These are phyloP conservation scores for Chironomus tepperi DNA, from an alignment of 1,140 invertebrate species.

Conservation along the genomic window DNA sequence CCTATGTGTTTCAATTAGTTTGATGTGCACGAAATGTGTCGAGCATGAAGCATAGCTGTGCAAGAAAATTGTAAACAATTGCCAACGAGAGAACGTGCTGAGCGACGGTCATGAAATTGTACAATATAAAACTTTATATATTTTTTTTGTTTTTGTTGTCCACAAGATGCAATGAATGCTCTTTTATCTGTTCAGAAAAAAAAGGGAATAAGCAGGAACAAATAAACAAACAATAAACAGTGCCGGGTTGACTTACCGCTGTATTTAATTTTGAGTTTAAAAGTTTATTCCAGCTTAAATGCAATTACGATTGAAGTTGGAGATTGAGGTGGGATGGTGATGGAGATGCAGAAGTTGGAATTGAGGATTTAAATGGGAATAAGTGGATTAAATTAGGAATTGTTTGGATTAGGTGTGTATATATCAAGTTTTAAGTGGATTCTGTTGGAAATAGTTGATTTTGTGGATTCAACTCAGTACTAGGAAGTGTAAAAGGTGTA, in stretches of 20 bases:
- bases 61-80: background rate
- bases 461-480: too few relatives aligned
- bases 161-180: too few relatives aligned
- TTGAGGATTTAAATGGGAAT: too few relatives aligned
- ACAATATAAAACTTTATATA: background rate
- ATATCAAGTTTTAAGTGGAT: too few relatives aligned
- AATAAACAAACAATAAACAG: slow-evolving; percentile 9
- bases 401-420: too few relatives aligned
- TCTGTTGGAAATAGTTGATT: too few relatives aligned
- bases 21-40: background rate
- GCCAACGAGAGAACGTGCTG: background rate
- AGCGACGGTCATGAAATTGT: background rate
- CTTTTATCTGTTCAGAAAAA: background rate
- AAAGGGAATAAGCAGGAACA: background rate
- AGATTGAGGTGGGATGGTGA: background rate
- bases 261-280: background rate
- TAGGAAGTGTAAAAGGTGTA: too few relatives aligned
- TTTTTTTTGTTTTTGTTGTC: too few relatives aligned
- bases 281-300: background rate
- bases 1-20: background rate
- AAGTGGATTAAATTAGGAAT: too few relatives aligned
- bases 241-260: background rate
- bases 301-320: background rate
- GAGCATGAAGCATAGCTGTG: background rate
- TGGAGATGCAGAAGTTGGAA: background rate